Conservation (phyloP, 2,888 invertebrate genomes). For the Xanthorhoe spadicearia region DNA sequence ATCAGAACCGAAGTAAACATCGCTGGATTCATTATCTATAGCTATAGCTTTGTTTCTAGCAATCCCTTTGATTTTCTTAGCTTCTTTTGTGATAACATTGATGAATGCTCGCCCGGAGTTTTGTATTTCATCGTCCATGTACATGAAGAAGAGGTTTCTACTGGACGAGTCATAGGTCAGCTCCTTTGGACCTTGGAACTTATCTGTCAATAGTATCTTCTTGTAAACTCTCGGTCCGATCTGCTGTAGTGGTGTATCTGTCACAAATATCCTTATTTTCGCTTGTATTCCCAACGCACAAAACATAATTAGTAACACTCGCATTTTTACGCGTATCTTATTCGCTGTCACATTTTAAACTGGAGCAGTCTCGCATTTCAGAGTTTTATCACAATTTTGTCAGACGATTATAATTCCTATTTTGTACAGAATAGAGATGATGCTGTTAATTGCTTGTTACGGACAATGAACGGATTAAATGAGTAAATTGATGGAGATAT, state of each 20-base stretch:
- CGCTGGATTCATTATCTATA: constrained; percentile 67
- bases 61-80: constrained; percentile 66
- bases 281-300: constrained; percentile 56
- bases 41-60: constrained; percentile 72
- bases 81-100: constrained; percentile 67
- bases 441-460: constrained; percentile 43
- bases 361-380: constrained; percentile 53
- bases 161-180: constrained; percentile 73
- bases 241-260: constrained; percentile 64
- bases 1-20: constrained; percentile 76
- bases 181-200: constrained; percentile 66
- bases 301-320: constrained; percentile 47
- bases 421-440: constrained; percentile 36
- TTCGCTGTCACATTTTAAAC: constrained; percentile 53
- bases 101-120: constrained; percentile 72
- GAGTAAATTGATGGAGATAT: constrained; percentile 63
- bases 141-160: constrained; percentile 75
- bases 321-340: constrained; percentile 52
- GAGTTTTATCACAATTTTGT: constrained; percentile 48
- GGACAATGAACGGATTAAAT: constrained; percentile 52
- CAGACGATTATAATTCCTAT: constrained; percentile 50
- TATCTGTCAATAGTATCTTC: constrained; percentile 65
- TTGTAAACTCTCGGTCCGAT: constrained; percentile 71
- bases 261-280: constrained; percentile 59
- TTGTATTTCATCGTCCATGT: constrained; percentile 72